Conservation (phyloP, 2,797 vertebrate genomes). For the Lagocephalus sceleratus region DNA sequence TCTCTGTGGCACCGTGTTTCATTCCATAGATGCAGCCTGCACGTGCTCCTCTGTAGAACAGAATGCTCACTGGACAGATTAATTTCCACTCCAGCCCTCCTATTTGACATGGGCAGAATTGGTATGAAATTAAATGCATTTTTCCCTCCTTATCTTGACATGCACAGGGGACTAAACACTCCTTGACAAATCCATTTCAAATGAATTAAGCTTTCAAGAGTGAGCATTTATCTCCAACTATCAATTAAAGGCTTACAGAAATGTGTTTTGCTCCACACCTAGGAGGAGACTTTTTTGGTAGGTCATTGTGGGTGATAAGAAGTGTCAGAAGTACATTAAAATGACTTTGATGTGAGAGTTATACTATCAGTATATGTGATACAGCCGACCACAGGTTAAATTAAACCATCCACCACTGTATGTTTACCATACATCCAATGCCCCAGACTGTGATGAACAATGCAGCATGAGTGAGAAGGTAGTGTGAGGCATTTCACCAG, state of each 20-base stretch:
- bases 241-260: conserved; percentile 72
- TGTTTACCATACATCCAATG: no score
- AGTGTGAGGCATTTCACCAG: no score
- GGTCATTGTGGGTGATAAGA: neutral
- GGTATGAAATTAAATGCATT: conserved; percentile 49
- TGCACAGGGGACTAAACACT: conserved; percentile 48
- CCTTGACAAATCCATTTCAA: conserved; percentile 66
- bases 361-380: no score
- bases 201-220: conserved; percentile 64
- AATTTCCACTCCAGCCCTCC: conserved; percentile 27
- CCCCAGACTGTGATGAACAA: no score
- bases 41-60: conserved; percentile 6
- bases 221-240: conserved; percentile 59
- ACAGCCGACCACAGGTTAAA: no score
- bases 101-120: conserved; percentile 34
- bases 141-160: conserved; percentile 46
- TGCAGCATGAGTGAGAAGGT: no score
- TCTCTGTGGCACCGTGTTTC: no score
- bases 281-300: neutral
- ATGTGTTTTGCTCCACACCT: conserved; percentile 48
- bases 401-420: no score
- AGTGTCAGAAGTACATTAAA: neutral
- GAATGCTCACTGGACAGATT: conserved; percentile 30
- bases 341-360: no score
- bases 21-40: neutral